Evolutionary conservation across 2,797 vertebrate species (phyloP), one percentile per base, ranked within the genome.

Genomic region (Staurois parvus): DNA sequence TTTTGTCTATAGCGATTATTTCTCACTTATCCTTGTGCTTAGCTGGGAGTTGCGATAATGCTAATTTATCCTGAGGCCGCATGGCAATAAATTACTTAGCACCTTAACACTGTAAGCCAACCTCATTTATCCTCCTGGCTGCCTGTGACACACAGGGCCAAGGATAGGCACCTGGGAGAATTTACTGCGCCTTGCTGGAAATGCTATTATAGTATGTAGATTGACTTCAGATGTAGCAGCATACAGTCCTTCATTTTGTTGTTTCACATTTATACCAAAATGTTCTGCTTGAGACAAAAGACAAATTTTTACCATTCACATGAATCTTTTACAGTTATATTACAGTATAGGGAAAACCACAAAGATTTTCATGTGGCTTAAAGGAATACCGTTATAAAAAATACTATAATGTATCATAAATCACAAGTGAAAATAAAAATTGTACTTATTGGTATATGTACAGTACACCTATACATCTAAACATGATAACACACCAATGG

Each of bases 121-220:
- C 52, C 52, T 73, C 79, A 81, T 81, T 81, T 73, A 81, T 81
- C 79, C 79, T 73, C n/a, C 78, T 52, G 66, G 32, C 67, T 17
- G 42, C 24, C 13, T 21, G 32, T 81, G 79, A 81, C 52, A 81
- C 69, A 2, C 34, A 29, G 68, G 79, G 68, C n/a, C 52, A 81
- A 12, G 79, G 48, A 52, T 13, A 19, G 69, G 52, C n/a, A 73
- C 69, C 79, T 32, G 11, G 19, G 29, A 80, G 78, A 48, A 80
- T 80, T 80, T 80, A 70, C 78, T 32, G 28, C 21, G 67, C 42
- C 42, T 15, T 21, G 1, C 32, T 70, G 30, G 48, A 56, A 52
- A 70, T 42, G 70, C 78, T 80, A 56, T 80, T 70, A 80, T 80
- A 56, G 45, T 19, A 59, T 72, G 78, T 72, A 80, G 78, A 80